phyloP scores from a whole-genome alignment of 1,140 invertebrate species.

The Bemisia tabaci region DNA sequence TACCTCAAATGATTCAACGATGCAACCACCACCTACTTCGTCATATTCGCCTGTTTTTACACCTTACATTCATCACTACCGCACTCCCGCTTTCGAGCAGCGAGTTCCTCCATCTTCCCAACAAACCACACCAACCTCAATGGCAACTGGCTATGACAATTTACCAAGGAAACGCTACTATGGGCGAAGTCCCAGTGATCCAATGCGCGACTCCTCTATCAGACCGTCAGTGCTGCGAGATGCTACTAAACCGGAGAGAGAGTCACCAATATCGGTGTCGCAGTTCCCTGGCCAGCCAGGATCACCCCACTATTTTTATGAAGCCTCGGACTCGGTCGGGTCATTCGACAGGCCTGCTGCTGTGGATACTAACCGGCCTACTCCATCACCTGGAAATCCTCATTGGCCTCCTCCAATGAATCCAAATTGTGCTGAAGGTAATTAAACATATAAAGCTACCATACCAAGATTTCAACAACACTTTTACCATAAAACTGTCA shows the following conservation, averaged over 20 bases:
- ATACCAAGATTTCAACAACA: no score
- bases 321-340: constrained; percentile 20
- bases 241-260: constrained; percentile 29
- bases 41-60: constrained; percentile 33
- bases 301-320: constrained; percentile 11
- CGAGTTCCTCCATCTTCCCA: constrained; percentile 13
- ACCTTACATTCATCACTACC: constrained; percentile 28
- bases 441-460: no score
- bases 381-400: constrained; percentile 7
- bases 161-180: constrained; percentile 30
- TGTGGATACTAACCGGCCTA: constrained; percentile 22
- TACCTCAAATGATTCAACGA: constrained; percentile 6
- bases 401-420: constrained; percentile 8
- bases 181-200: constrained; percentile 35
- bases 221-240: constrained; percentile 50
- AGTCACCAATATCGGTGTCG: constrained; percentile 16
- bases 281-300: constrained; percentile 8
- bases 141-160: constrained; percentile 30
- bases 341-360: constrained; percentile 28
- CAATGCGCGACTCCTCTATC: constrained; percentile 35
- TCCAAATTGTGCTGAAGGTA: constrained; percentile 35
- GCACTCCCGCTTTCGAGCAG: constrained; percentile 20
- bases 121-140: constrained; percentile 6
- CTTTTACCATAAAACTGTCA: no score
- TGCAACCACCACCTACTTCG: constrained; percentile 28